A percentile compares a stretch with the other conserved stretches of the same genome.
These are phyloP conservation scores for Spea bombifrons DNA, from an alignment of 2,113 vertebrate genomes.

Conservation along the genomic window DNA sequence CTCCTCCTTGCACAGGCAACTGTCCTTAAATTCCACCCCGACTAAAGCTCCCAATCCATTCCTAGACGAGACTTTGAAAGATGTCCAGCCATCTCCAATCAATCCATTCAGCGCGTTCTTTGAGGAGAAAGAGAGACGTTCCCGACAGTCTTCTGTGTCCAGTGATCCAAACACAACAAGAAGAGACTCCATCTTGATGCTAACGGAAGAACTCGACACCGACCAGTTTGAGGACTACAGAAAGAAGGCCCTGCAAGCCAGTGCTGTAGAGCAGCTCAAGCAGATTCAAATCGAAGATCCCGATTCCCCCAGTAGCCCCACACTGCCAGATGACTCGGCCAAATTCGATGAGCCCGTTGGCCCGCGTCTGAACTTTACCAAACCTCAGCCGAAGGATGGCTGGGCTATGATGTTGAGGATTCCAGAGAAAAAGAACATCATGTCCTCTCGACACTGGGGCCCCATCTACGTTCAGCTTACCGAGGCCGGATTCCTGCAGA, in stretches of 20 bases:
- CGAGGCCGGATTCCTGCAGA: constrained; percentile 66
- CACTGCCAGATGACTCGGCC: constrained; percentile 69
- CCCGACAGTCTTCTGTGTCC: constrained; percentile 62
- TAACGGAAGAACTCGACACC: constrained; percentile 65
- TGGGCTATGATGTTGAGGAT: constrained; percentile 91
- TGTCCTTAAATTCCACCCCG: constrained; percentile 59
- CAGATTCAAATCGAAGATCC: constrained; percentile 74
- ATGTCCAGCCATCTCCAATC: constrained; percentile 81
- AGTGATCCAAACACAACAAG: constrained; percentile 60
- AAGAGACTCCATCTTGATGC: constrained; percentile 68
- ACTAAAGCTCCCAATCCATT: constrained; percentile 81
- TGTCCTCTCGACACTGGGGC: constrained; percentile 94
- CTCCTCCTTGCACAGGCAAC: constrained; percentile 63
- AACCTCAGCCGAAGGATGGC: constrained; percentile 68
- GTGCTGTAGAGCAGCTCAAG: constrained; percentile 75
- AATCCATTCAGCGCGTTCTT: constrained; percentile 86
- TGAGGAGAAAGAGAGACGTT: constrained; percentile 65
- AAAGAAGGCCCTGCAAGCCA: constrained; percentile 56
- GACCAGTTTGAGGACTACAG: constrained; percentile 62
- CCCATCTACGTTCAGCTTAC: constrained; percentile 80
- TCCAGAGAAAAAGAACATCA: constrained; percentile 89
- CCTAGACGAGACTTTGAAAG: constrained; percentile 72
- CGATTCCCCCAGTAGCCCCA: constrained; percentile 55
- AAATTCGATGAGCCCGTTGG: constrained; percentile 58
- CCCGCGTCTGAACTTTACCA: constrained; percentile 52